phyloP scores from a whole-genome alignment of 2,888 invertebrate genomes.

The Drosophila anomelani region DNA sequence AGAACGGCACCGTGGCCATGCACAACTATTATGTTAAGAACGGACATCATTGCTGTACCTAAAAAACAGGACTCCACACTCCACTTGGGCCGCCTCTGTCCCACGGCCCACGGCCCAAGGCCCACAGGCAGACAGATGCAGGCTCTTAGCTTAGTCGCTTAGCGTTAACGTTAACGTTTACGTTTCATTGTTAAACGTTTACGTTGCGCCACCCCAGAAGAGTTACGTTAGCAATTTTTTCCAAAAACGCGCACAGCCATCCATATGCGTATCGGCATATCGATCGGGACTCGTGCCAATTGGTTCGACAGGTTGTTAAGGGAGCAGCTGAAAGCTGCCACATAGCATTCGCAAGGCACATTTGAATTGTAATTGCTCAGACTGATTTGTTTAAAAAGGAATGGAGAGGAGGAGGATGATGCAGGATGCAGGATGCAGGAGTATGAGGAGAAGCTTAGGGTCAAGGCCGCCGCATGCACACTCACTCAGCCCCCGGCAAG shows the following conservation, averaged over 20 bases:
- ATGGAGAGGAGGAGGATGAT: constrained; percentile 4
- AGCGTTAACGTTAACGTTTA: constrained; percentile 4
- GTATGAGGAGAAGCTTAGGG: constrained; percentile 4
- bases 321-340: constrained; percentile 46
- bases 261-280: constrained; percentile 16
- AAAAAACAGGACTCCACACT: constrained; percentile 54
- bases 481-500: constrained; percentile 49
- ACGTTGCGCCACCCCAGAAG: background rate
- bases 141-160: constrained; percentile 7
- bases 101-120: constrained; percentile 4
- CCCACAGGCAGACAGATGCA: background rate
- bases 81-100: background rate
- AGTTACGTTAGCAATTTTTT: constrained; percentile 18
- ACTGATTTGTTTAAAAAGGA: constrained; percentile 68
- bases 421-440: background rate
- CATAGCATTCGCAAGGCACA: constrained; percentile 35
- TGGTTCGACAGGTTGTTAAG: constrained; percentile 49
- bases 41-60: constrained; percentile 84
- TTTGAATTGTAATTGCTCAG: constrained; percentile 77
- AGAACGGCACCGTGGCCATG: constrained; percentile 72
- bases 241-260: constrained; percentile 22
- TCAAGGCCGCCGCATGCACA: constrained; percentile 13
- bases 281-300: constrained; percentile 29
- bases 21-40: constrained; percentile 84
- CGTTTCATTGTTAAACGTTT: background rate